Base-by-base conservation (phyloP, 2,888 invertebrate species). In the Drosophila dives region DNA sequence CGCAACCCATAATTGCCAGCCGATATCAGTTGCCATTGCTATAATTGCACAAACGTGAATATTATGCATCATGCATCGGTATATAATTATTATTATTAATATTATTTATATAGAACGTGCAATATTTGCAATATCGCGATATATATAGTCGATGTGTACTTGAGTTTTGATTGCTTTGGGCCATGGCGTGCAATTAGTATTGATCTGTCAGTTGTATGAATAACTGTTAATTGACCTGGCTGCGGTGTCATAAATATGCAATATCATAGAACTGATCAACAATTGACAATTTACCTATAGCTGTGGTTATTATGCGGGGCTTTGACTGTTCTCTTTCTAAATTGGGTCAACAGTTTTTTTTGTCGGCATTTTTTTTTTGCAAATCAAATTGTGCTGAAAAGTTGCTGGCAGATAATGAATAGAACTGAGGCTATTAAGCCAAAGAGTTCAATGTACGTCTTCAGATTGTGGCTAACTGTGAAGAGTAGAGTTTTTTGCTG, bases 121-220 rank as follows among this genome's bases (percentile, higher is more conserved):
- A 23, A 45, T 29, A 36, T 55, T 48, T 45, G 42, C 32, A 56
- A 67, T 78, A 72, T 61, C 29, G 55, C 20, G 36, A 17, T 56
- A 29, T 56, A 29, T 29, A 40, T 34, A 26, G 26, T 2, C 20
- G 38, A 10, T 59, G 10, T 62, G 73, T 66, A 75, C 80, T 76
- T 76, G 65, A 61, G 50, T 51, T 51, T 51, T 65, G 74, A 72
- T 73, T 64, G 73, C 17, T 42, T 58, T 40, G 50, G 29, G 64
- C 77, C 77, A 64, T 77, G 77, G 61, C 77, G 53, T 49, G 23
- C 68, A 81, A 78, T 78, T 78, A 81, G 81, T 77, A 78, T 77
- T 72, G 67, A 68, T 72, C 81, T 81, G 64, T 34, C 72, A 64
- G 75, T 34, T 67, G 42, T 29, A 29, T 68, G 68, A 55, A 62